These are phyloP conservation scores for Scyliorhinus canicula DNA, from an alignment of 2,797 vertebrate genomes.

Conservation along the genomic window DNA sequence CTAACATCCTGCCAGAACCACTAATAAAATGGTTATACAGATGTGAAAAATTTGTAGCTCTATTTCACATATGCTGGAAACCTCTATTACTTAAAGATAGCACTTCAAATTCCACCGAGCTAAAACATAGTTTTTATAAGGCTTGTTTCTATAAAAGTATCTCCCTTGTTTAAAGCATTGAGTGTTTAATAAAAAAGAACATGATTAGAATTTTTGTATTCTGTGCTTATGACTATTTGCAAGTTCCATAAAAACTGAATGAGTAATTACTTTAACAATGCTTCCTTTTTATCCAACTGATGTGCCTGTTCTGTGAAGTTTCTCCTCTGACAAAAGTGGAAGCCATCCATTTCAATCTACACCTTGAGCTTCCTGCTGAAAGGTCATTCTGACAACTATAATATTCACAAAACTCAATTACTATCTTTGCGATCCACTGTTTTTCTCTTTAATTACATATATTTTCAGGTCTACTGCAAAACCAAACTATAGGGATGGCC, in stretches of 20 bases:
- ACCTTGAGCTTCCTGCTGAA: not conserved
- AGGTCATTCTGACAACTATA: not conserved
- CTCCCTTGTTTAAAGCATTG: not conserved
- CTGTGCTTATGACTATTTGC: not conserved
- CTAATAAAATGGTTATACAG: not conserved
- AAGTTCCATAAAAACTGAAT: not conserved
- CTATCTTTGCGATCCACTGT: not conserved
- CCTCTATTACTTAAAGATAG: not conserved
- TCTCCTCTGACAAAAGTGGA: not conserved
- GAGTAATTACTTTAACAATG: not conserved
- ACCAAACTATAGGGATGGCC: not conserved
- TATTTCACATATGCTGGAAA: not conserved
- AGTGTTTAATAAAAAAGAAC: not conserved
- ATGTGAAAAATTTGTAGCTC: not conserved
- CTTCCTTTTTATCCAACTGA: not conserved
- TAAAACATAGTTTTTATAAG: not conserved
- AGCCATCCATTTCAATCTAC: not conserved
- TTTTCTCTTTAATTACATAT: not conserved
- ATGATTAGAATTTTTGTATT: not conserved
- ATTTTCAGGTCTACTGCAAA: not conserved
- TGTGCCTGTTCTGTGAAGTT: not conserved
- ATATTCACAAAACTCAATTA: not conserved
- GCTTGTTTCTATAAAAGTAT: not conserved
- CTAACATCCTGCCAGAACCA: slow-evolving; percentile 6
- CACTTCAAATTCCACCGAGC: not conserved